Percentiles rank a stretch among this genome's conserved stretches.
Conservation (phyloP, 2,113 vertebrate species). For the Synchiropus splendidus region DNA sequence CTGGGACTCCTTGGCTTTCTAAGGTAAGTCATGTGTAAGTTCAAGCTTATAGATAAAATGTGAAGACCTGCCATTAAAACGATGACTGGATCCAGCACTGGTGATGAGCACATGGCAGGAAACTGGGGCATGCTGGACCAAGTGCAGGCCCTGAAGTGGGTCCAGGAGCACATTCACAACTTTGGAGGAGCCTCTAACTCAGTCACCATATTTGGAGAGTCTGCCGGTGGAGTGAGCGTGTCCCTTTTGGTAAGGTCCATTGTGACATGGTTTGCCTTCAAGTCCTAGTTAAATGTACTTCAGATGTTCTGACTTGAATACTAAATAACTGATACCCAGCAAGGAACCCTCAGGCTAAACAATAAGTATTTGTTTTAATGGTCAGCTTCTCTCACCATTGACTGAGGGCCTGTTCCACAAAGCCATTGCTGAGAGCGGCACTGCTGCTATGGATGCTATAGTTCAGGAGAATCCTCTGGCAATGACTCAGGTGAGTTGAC, state of each 20-base stretch:
- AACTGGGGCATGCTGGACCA: conserved; percentile 85
- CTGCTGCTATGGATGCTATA: too few species aligned
- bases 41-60: not conserved
- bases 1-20: conserved; percentile 74
- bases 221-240: conserved; percentile 77
- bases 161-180: conserved; percentile 76
- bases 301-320: too few species aligned
- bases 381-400: too few species aligned
- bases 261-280: not conserved
- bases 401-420: too few species aligned
- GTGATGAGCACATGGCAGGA: conserved; percentile 69
- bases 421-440: too few species aligned
- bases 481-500: too few species aligned
- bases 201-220: conserved; percentile 82
- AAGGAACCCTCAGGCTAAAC: too few species aligned
- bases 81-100: conserved; percentile 66
- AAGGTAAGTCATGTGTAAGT: conserved; percentile 53
- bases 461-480: too few species aligned
- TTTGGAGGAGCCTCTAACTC: conserved; percentile 79
- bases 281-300: not conserved
- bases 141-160: conserved; percentile 77
- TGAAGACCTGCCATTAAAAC: not conserved
- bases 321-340: too few species aligned
- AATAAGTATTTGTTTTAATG: too few species aligned
- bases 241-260: conserved; percentile 65